Percentiles rank a stretch among this genome's conserved stretches.
These are phyloP conservation scores for Ernsta delagoae DNA, from an alignment of 2,888 invertebrate genomes.

Conservation along the genomic window DNA sequence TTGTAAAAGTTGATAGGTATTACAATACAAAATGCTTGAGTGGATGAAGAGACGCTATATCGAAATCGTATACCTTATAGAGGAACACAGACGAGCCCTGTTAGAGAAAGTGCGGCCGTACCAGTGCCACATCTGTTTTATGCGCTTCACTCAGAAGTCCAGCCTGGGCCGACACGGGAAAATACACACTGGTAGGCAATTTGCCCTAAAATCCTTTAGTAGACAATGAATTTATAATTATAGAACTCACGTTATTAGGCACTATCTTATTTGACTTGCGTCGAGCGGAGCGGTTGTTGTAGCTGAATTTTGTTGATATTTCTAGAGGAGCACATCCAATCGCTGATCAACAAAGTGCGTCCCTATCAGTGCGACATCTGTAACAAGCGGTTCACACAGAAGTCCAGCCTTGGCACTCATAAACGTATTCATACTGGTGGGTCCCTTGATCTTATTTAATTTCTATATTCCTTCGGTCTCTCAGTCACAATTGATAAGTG, in stretches of 20 bases:
- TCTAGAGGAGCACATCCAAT: slow-evolving; percentile 86
- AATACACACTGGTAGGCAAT: slow-evolving; percentile 87
- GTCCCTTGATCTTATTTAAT: slow-evolving; percentile 77
- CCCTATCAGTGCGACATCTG: slow-evolving; percentile 90
- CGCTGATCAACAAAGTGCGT: slow-evolving; percentile 86
- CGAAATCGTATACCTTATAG: slow-evolving; percentile 83
- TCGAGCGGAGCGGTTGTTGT: slow-evolving; percentile 71
- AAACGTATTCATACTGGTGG: slow-evolving; percentile 91
- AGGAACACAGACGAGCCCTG: slow-evolving; percentile 86
- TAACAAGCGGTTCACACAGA: slow-evolving; percentile 92
- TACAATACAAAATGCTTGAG: slow-evolving; percentile 65
- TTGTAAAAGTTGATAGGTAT: slow-evolving; percentile 57
- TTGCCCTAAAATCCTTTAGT: slow-evolving; percentile 83
- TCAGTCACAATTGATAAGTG: slow-evolving; percentile 69
- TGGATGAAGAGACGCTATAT: slow-evolving; percentile 78
- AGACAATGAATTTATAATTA: slow-evolving; percentile 74
- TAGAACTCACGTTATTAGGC: slow-evolving; percentile 78
- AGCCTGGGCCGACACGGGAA: slow-evolving; percentile 90
- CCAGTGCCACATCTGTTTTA: slow-evolving; percentile 89
- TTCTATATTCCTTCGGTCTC: slow-evolving; percentile 76
- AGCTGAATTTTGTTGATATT: slow-evolving; percentile 84
- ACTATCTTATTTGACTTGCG: slow-evolving; percentile 59
- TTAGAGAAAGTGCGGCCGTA: slow-evolving; percentile 87
- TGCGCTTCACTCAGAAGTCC: slow-evolving; percentile 90
- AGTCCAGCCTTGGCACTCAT: slow-evolving; percentile 93